Conservation (phyloP, 2,888 invertebrate species). For the Marasmarcha lunaedactyla region DNA sequence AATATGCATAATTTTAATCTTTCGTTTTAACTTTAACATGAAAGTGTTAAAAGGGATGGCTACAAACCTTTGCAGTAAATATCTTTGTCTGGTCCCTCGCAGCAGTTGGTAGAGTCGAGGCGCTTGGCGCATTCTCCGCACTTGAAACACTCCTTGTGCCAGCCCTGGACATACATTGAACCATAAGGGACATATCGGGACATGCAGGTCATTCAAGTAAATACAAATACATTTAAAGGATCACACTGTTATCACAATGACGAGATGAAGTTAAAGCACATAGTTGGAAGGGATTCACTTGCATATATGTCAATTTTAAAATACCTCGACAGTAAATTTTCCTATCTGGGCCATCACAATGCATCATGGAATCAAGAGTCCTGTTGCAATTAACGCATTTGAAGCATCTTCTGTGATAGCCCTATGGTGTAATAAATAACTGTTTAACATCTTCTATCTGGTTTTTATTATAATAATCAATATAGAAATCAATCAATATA, state of each 20-base stretch:
- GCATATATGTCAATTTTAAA: conserved; percentile 21
- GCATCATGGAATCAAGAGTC: conserved; percentile 88
- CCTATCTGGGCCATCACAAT: conserved; percentile 93
- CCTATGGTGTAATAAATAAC: conserved; percentile 67
- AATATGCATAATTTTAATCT: too few species aligned
- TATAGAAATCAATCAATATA: too few species aligned
- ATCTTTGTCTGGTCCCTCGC: conserved; percentile 94
- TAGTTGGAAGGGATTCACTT: conserved; percentile 23
- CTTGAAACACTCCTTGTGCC: conserved; percentile 95
- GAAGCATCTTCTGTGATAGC: conserved; percentile 91
- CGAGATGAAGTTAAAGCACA: conserved; percentile 39
- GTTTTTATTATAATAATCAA: too few species aligned
- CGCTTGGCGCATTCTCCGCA: conserved; percentile 89
- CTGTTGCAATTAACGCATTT: conserved; percentile 88
- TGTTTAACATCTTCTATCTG: background rate
- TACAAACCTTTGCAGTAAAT: conserved; percentile 95
- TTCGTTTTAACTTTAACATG: conserved; percentile 13
- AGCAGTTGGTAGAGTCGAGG: conserved; percentile 91
- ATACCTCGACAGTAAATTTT: conserved; percentile 94
- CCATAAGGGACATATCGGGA: conserved; percentile 29
- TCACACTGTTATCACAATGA: conserved; percentile 51
- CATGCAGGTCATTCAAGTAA: conserved; percentile 38
- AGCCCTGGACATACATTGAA: conserved; percentile 76
- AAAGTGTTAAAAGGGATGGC: conserved; percentile 13
- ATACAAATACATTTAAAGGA: conserved; percentile 21